phyloP scores from a whole-genome alignment of 2,113 vertebrate species.

The Sigmodon hispidus region DNA sequence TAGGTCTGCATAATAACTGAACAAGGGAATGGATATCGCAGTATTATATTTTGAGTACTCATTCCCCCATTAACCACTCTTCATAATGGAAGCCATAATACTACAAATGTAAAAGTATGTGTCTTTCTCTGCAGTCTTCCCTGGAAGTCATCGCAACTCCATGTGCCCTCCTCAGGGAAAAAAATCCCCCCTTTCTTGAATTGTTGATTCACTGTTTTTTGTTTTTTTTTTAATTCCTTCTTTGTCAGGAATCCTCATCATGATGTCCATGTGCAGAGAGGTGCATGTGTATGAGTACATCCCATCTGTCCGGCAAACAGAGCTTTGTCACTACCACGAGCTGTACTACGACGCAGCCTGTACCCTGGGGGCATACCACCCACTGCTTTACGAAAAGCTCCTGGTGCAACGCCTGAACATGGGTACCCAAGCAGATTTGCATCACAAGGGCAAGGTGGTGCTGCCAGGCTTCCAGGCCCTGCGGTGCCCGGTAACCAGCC shows the following conservation, averaged over 20 bases:
- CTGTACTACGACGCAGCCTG: slow-evolving; percentile 95
- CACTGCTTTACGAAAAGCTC: slow-evolving; percentile 96
- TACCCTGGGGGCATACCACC: slow-evolving; percentile 97
- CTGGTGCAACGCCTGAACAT: slow-evolving; percentile 94
- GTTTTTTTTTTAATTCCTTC: neutral
- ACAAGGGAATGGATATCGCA: rapidly evolving
- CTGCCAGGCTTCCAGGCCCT: slow-evolving; percentile 93
- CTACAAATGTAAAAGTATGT: no score
- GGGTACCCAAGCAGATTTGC: slow-evolving; percentile 90
- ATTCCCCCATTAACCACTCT: rapidly evolving
- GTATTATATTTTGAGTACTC: no score
- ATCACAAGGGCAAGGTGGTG: slow-evolving; percentile 92
- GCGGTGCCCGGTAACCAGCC: slow-evolving; percentile 84
- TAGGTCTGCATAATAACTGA: neutral
- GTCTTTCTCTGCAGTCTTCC: neutral
- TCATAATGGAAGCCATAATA: neutral
- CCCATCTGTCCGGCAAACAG: slow-evolving; percentile 95
- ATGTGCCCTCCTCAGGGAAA: neutral
- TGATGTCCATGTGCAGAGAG: slow-evolving; percentile 96
- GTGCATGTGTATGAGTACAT: slow-evolving; percentile 98
- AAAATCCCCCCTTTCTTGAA: neutral
- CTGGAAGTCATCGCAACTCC: rapidly evolving
- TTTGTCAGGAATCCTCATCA: slow-evolving; percentile 94
- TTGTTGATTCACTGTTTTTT: neutral
- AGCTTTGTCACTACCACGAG: slow-evolving; percentile 98